Evolutionary conservation across 1,140 invertebrate species (phyloP), one percentile per base, ranked within the genome.

Genomic region (Pissodes strobi): DNA sequence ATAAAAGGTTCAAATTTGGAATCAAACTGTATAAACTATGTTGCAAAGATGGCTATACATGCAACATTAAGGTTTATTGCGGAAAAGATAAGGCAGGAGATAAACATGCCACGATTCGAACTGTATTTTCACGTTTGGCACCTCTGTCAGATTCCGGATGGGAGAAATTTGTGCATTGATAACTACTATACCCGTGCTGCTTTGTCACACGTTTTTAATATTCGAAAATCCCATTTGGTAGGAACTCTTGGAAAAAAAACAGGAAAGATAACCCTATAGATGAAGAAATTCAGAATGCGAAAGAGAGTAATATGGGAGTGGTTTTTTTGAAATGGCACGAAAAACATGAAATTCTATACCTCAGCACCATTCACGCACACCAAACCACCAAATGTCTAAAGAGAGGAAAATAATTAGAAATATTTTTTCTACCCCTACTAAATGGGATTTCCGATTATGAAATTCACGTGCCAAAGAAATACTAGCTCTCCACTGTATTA

Each of bases 171-270:
- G 6, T 74, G 53, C 69, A 73, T 68, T 12, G 64, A 67, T 64
- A 76, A 68, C 64, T 80, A 70, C 68, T 81, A 78, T 61, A 77
- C 70, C 34, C 79, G 78, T 66, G 68, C 79, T 62, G 21, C 69
- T 53, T 68, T 82, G 52, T 76, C 79, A 51, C 58, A 79, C 1
- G 30, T 56, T 19, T 22, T 64, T 1, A 51, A 30, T 19, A 22
- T 45, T 17, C 38, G 27, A 22, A 30, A 64, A 19, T 56, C 61
- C 1, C 52, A 64, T 52, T 46, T 64, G 13, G n/a, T 46, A 3
- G 61, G 61, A 10, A 64, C 51, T 8, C 25, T 56, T 12, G 34
- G 51, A 46, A 46, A 19, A 37, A n/a, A n/a, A 56, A 46, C 22
- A 45, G 52, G 38, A 55, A 63, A 46, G 6, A 39, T 1, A 64